A percentile compares a stretch with the other conserved stretches of the same genome.
Conservation (phyloP, 2,797 vertebrate species). For the Pangasius krempfi region DNA sequence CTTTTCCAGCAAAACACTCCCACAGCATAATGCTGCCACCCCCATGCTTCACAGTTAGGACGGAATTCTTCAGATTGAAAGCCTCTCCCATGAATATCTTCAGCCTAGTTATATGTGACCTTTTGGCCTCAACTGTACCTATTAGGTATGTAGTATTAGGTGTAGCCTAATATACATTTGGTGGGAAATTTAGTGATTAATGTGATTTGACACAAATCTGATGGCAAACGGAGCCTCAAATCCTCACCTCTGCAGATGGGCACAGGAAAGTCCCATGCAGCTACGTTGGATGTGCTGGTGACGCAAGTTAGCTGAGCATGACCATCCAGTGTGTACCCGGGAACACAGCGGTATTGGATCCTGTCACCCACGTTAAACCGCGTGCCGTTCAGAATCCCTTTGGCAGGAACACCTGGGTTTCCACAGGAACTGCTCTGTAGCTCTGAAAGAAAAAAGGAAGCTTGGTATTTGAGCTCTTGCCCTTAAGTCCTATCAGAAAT, state of each 20-base stretch:
- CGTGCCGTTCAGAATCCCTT: conserved; percentile 90
- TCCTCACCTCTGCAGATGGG: conserved; percentile 95
- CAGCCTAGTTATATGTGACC: not conserved
- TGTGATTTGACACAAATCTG: not conserved
- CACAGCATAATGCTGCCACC: not conserved
- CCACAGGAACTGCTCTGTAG: conserved; percentile 95
- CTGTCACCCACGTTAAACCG: conserved; percentile 89
- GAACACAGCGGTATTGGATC: conserved; percentile 92
- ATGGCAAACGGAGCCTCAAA: not conserved
- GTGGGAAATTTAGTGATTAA: too few species aligned
- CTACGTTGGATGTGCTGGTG: conserved; percentile 83
- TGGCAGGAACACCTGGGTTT: conserved; percentile 93
- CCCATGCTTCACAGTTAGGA: not conserved
- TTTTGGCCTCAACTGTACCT: not conserved
- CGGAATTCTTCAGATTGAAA: not conserved
- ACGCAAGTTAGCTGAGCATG: conserved; percentile 93
- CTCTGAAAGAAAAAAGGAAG: conserved; percentile 70
- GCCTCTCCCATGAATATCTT: too few species aligned
- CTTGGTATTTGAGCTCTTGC: not conserved
- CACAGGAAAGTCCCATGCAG: conserved; percentile 95
- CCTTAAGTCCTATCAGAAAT: not conserved
- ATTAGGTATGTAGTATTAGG: not conserved
- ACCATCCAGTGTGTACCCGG: conserved; percentile 92
- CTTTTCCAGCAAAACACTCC: not conserved
- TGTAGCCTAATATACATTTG: not conserved